Evolutionary conservation across 2,113 vertebrate genomes (phyloP), one percentile per base, ranked within the genome.

Genomic region (Heptranchias perlo): DNA sequence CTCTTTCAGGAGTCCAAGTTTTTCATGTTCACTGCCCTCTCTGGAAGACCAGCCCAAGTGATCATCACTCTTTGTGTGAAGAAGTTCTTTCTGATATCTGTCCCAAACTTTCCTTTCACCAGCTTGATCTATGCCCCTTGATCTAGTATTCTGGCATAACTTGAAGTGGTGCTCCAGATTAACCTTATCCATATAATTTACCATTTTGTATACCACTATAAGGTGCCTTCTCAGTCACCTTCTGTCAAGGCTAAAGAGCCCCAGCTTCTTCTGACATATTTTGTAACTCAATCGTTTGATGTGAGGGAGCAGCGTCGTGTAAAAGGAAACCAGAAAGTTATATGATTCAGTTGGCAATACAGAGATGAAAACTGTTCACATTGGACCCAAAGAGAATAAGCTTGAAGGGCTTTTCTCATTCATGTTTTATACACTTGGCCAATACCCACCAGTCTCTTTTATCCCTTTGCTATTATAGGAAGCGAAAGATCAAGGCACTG

Each of bases 401-500:
- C 16, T n/a, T 35, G 54, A 44, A 92, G 54, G 35, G 35, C 4
- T 58, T 31, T 35, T 62, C 31, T 64, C n/a, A 10, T 62, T 31
- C 49, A 25, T 54, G 28, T 61, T 35, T 14, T 61, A 58, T 92
- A n/a, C 10, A 39, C 54, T 62, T 93, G 58, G n/a, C 16, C 58
- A n/a, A 39, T 2, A 93, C 35, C 64, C n/a, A 93, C 1, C 16
- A 39, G 35, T 93, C 54, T 64, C 54, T 39, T 58, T 92, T 39
- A 64, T 62, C 89, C 35, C 10, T 14, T 44, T 64, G 18, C 8
- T 35, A 31, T 31, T 69, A 28, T 13, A 95, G 94, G 65, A 49
- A 28, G 65, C 44, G 13, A 49, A 95, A 95, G 65, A 52, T 73
- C 52, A 97, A 99, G 99, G 96, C 98, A 97, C 96, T 98, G 97